phyloP scores from a whole-genome alignment of 2,113 vertebrate genomes.

The Triplophysa dalaica region DNA sequence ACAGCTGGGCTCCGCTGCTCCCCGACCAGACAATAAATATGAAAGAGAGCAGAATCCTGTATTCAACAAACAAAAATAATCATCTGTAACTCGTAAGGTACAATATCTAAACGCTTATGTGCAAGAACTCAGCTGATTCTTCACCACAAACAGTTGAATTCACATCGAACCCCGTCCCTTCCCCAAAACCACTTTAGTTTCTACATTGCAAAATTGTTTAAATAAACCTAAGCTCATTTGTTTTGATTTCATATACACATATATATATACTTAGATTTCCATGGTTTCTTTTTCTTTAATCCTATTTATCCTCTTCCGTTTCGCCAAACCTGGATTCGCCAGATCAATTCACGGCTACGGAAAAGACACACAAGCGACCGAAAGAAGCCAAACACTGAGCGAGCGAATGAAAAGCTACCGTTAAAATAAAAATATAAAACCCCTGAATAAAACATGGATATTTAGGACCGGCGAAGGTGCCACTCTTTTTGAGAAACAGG shows the following conservation, averaged over 20 bases:
- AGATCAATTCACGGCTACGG: slow-evolving; percentile 49
- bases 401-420: slow-evolving; percentile 50
- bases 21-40: slow-evolving; percentile 75
- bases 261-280: slow-evolving; percentile 69
- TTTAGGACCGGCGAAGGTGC: slow-evolving; percentile 48
- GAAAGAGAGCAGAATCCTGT: slow-evolving; percentile 71
- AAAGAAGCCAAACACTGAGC: slow-evolving; percentile 55
- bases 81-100: slow-evolving; percentile 72
- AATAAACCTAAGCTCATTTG: slow-evolving; percentile 75
- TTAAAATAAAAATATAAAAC: slow-evolving; percentile 51
- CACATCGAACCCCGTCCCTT: slow-evolving; percentile 61
- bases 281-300: slow-evolving; percentile 46
- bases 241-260: slow-evolving; percentile 76
- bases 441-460: slow-evolving; percentile 52
- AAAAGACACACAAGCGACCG: slow-evolving; percentile 55
- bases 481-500: slow-evolving; percentile 44
- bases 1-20: slow-evolving; percentile 45
- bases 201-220: slow-evolving; percentile 70
- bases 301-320: slow-evolving; percentile 63
- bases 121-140: slow-evolving; percentile 76
- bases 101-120: slow-evolving; percentile 82
- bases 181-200: slow-evolving; percentile 56
- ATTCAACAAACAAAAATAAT: slow-evolving; percentile 71
- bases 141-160: slow-evolving; percentile 73
- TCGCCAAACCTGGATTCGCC: slow-evolving; percentile 41